phyloP scores from a whole-genome alignment of 2,888 invertebrate genomes.

The Pseudanteris insignis region DNA sequence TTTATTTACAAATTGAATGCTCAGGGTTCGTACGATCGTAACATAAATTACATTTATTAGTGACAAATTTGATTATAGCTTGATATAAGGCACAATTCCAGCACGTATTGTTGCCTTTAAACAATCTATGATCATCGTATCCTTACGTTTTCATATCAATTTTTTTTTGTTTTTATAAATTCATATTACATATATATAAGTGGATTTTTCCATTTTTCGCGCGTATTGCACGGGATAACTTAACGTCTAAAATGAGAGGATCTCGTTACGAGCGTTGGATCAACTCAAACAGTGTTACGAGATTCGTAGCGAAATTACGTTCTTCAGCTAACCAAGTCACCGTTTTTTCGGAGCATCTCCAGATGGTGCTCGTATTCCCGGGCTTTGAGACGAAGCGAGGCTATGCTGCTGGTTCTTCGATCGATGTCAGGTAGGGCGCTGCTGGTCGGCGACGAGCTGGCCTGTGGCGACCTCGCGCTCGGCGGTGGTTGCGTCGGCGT shows the following conservation, averaged over 20 bases:
- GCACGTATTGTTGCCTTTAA: too few relatives aligned
- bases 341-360: slow-evolving; percentile 83
- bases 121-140: too few relatives aligned
- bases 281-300: slow-evolving; percentile 11
- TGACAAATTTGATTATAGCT: too few relatives aligned
- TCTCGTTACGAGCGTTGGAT: slow-evolving; percentile 28
- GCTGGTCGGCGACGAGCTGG: slow-evolving; percentile 59
- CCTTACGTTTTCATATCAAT: too few relatives aligned
- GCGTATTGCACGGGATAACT: slow-evolving; percentile 17
- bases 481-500: slow-evolving; percentile 44
- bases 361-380: slow-evolving; percentile 88
- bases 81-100: too few relatives aligned
- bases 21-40: too few relatives aligned
- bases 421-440: slow-evolving; percentile 75
- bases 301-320: too few relatives aligned
- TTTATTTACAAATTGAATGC: too few relatives aligned
- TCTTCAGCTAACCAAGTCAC: slow-evolving; percentile 82
- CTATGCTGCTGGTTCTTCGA: slow-evolving; percentile 86
- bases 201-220: slow-evolving; percentile 9
- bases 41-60: too few relatives aligned
- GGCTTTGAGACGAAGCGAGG: slow-evolving; percentile 85
- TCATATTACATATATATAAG: slow-evolving; percentile 12
- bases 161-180: too few relatives aligned
- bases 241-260: slow-evolving; percentile 10
- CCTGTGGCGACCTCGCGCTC: too few relatives aligned